Conservation (phyloP, 2,888 invertebrate species). For the Polydrusus pterygomalis region DNA sequence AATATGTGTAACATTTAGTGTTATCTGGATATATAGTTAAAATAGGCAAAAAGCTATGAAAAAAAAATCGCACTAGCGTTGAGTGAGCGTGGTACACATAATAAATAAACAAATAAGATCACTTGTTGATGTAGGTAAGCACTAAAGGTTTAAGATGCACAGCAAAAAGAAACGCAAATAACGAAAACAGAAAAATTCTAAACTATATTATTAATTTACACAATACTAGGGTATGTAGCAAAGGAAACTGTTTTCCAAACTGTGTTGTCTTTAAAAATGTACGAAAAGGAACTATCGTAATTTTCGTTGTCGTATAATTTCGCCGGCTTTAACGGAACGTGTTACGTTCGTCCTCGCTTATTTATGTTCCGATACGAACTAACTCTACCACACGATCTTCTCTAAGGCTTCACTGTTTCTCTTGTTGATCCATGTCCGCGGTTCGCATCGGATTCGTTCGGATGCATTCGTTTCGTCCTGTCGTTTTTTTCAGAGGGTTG, state of each 20-base stretch:
- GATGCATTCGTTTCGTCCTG: slow-evolving; percentile 28
- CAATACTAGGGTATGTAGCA: background rate
- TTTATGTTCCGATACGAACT: slow-evolving; percentile 63
- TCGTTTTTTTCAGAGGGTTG: slow-evolving; percentile 41
- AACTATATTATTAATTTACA: background rate
- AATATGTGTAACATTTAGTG: slow-evolving; percentile 25
- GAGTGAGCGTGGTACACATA: background rate
- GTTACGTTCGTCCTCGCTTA: slow-evolving; percentile 48
- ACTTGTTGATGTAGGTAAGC: slow-evolving; percentile 47
- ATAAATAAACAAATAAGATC: slow-evolving; percentile 31
- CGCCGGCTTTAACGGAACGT: slow-evolving; percentile 54
- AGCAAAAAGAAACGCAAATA: slow-evolving; percentile 15
- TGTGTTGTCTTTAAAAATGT: slow-evolving; percentile 6
- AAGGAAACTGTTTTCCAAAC: background rate
- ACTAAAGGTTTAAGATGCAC: slow-evolving; percentile 24
- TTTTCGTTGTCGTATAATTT: slow-evolving; percentile 23
- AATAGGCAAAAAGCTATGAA: background rate
- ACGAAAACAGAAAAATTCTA: background rate
- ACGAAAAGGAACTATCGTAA: slow-evolving; percentile 51
- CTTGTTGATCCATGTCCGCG: slow-evolving; percentile 53
- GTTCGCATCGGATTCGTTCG: slow-evolving; percentile 25
- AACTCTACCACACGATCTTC: slow-evolving; percentile 54
- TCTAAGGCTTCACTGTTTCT: slow-evolving; percentile 39
- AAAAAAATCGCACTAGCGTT: background rate
- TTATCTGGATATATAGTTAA: slow-evolving; percentile 4